A percentile compares a stretch with the other conserved stretches of the same genome.
These are phyloP conservation scores for Hipparchia semele DNA, from an alignment of 2,888 invertebrate genomes.

Conservation along the genomic window DNA sequence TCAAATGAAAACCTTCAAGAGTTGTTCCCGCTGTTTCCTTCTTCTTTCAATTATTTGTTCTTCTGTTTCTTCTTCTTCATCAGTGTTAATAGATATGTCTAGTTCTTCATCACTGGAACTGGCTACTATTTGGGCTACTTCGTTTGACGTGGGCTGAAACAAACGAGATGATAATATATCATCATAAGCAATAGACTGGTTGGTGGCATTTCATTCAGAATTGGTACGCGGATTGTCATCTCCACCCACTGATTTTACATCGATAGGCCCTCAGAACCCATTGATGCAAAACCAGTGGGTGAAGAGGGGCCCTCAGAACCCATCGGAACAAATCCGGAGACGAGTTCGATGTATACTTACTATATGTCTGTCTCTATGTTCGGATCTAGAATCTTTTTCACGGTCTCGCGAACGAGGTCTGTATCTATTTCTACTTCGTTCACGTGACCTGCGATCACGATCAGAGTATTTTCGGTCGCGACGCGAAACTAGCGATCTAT, in stretches of 20 bases:
- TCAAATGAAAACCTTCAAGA: constrained; percentile 86
- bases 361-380: constrained; percentile 53
- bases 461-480: constrained; percentile 48
- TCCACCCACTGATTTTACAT: not conserved
- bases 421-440: constrained; percentile 47
- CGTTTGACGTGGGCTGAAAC: constrained; percentile 87
- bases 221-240: no score
- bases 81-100: constrained; percentile 89
- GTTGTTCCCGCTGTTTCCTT: constrained; percentile 93
- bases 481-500: constrained; percentile 46
- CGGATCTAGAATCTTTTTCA: constrained; percentile 54
- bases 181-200: no score
- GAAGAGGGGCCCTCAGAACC: not conserved
- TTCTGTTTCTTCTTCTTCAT: constrained; percentile 95
- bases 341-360: constrained; percentile 42
- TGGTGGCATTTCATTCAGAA: no score
- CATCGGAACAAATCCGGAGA: not conserved
- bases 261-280: not conserved
- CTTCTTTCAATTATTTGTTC: constrained; percentile 95
- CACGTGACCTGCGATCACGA: constrained; percentile 57
- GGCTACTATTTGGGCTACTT: constrained; percentile 88
- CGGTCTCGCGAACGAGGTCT: constrained; percentile 65
- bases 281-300: not conserved
- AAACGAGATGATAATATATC: not conserved
- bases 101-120: constrained; percentile 88